Conservation (phyloP, 2,888 invertebrate genomes). For the Acrobasis consociella region DNA sequence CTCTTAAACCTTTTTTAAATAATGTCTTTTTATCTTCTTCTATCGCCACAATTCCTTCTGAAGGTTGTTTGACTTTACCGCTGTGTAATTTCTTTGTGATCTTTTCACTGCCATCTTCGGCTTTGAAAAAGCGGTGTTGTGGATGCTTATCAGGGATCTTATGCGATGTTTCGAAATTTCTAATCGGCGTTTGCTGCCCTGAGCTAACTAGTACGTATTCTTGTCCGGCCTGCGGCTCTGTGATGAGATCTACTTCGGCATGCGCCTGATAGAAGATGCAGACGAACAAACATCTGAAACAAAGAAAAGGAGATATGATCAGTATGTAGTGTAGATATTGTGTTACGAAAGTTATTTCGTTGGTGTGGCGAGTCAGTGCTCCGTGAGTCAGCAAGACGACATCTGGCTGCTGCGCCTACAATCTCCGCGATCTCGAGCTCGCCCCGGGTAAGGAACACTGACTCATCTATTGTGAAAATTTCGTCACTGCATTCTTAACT, state of each 20-base stretch:
- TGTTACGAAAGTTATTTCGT: constrained; percentile 53
- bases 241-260: constrained; percentile 84
- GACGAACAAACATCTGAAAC: constrained; percentile 79
- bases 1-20: constrained; percentile 65
- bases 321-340: constrained; percentile 40
- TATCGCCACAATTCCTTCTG: constrained; percentile 74
- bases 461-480: constrained; percentile 59
- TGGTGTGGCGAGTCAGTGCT: constrained; percentile 51
- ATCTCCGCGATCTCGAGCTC: constrained; percentile 42
- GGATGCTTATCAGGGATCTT: constrained; percentile 84
- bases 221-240: constrained; percentile 85
- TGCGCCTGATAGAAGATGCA: constrained; percentile 67
- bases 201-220: constrained; percentile 86
- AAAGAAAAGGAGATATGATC: constrained; percentile 47
- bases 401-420: constrained; percentile 65
- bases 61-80: constrained; percentile 63
- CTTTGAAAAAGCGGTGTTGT: constrained; percentile 58
- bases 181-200: constrained; percentile 72
- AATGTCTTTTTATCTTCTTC: constrained; percentile 72
- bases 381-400: constrained; percentile 69
- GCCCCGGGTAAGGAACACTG: constrained; percentile 56
- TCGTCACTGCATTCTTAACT: constrained; percentile 58
- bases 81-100: constrained; percentile 64
- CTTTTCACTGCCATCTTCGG: constrained; percentile 73
- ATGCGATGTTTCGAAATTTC: constrained; percentile 87